Base-by-base conservation (phyloP, 2,113 vertebrate genomes). In the Corapipo altera region DNA sequence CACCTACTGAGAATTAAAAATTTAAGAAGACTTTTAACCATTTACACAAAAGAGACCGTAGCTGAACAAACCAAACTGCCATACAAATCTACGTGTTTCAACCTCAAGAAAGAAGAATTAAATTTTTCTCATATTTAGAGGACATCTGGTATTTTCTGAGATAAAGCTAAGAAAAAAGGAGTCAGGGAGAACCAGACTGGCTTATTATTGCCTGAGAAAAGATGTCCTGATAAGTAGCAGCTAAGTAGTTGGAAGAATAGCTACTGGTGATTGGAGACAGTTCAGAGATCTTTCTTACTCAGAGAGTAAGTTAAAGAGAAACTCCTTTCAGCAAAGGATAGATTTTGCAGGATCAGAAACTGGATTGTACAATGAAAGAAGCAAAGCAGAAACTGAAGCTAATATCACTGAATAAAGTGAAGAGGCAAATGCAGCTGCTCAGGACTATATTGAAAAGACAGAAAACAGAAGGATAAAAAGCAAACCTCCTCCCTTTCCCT, bases 221-320 rank as follows among this genome's bases (percentile, higher is more conserved):
- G 39, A 67, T 41, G n/a, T 73, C n/a, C 19, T 44, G 48, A 84
- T 24, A n/a, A 57, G 13, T 37, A 88, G 30, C 86, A 86, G 28
- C 41, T 46, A 49, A 83, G 44, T 62, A 73, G 20, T 46, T 48
- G 52, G 82, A 92, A 92, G 43, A 83, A 65, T 83, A 55, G 72
- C 37, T 91, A 10, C 55, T 82, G 46, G 67, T 70, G 70, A 71
- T 78, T 93, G 90, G 43, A 91, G 41, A 81, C 35, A 81, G 44
- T 88, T 96, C 52, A 70, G 73, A 93, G 83, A 35, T 11, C 54
- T 48, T 91, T 95, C 64, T 92, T n/a, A n/a, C n/a, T 89, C 46
- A 93, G 48, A 85, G 64, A 76, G 27, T 32, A 65, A 94, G 77
- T 84, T 48, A 92, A 96, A 94, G 58, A 95, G 82, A 96, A 96